phyloP scores from a whole-genome alignment of 2,888 invertebrate species.

The Eupithecia centaureata region DNA sequence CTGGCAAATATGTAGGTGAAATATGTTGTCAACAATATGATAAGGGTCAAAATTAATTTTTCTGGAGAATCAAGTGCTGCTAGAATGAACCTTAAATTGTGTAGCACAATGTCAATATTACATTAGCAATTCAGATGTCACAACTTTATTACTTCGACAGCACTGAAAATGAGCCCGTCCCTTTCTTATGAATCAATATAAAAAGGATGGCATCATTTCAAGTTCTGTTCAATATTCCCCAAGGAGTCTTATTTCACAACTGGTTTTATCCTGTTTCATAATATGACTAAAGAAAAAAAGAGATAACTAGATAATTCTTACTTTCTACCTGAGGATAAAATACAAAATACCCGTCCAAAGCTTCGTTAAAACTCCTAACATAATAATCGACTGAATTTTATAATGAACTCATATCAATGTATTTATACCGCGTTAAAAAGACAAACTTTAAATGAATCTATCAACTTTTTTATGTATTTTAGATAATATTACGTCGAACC shows the following conservation, averaged over 20 bases:
- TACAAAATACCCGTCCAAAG: conserved; percentile 13
- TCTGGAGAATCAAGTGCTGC: not conserved
- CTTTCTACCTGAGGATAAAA: conserved; percentile 3
- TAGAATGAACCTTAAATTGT: not conserved
- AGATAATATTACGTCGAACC: conserved; percentile 52
- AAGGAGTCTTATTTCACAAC: not conserved
- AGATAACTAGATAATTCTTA: not conserved
- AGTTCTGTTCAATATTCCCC: not conserved
- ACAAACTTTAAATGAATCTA: conserved; percentile 60
- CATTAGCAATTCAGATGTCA: not conserved
- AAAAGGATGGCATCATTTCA: not conserved
- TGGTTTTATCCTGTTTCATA: not conserved
- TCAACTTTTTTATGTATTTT: conserved; percentile 51
- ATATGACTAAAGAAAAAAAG: not conserved
- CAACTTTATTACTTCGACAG: not conserved
- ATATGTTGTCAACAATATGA: not conserved
- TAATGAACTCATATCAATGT: conserved; percentile 68
- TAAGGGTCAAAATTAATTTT: not conserved
- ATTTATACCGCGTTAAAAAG: conserved; percentile 46
- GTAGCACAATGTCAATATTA: not conserved
- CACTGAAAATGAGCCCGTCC: not conserved
- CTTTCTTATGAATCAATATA: not conserved
- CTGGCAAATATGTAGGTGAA: not conserved
- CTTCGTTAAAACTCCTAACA: conserved; percentile 45
- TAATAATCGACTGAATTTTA: conserved; percentile 59